Evolutionary conservation across 2,888 invertebrate genomes (phyloP).

Genomic region (Eueremaeus valkanovi): DNA sequence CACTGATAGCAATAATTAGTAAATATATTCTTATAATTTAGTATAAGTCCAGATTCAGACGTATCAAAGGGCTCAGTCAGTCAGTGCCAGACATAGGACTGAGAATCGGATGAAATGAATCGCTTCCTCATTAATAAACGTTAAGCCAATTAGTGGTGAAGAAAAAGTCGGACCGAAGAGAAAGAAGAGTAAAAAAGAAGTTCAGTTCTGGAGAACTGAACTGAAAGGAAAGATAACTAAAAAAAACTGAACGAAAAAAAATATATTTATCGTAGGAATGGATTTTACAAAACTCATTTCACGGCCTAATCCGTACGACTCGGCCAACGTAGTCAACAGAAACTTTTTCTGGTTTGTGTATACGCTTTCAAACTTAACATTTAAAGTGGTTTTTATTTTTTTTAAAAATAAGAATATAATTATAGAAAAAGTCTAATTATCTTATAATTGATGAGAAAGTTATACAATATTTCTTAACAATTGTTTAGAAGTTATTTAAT

Average conservation of each 20-base stretch:
- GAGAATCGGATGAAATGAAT: background rate
- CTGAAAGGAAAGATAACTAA: background rate
- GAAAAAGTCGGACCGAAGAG: too few relatives aligned
- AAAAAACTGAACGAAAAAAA: background rate
- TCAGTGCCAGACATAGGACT: background rate
- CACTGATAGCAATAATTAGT: background rate
- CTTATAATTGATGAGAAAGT: conserved; percentile 4
- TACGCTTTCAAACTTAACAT: too few relatives aligned
- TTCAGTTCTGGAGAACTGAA: too few relatives aligned
- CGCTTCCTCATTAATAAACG: background rate
- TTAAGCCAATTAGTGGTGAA: too few relatives aligned
- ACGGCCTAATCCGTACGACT: conserved; percentile 37
- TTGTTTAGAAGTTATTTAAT: too few relatives aligned
- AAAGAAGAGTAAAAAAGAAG: too few relatives aligned
- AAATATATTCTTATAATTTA: too few relatives aligned
- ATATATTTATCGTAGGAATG: conserved; percentile 1
- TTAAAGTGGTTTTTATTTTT: background rate
- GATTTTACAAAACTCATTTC: conserved; percentile 37
- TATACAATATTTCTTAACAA: background rate
- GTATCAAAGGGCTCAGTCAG: too few relatives aligned
- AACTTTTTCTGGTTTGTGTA: conserved; percentile 41
- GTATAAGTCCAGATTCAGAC: too few relatives aligned
- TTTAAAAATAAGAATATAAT: background rate
- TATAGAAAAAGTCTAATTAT: background rate
- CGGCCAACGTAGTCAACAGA: conserved; percentile 24